Conservation (phyloP, 2,888 invertebrate genomes). For the Ormyrus thymus region DNA sequence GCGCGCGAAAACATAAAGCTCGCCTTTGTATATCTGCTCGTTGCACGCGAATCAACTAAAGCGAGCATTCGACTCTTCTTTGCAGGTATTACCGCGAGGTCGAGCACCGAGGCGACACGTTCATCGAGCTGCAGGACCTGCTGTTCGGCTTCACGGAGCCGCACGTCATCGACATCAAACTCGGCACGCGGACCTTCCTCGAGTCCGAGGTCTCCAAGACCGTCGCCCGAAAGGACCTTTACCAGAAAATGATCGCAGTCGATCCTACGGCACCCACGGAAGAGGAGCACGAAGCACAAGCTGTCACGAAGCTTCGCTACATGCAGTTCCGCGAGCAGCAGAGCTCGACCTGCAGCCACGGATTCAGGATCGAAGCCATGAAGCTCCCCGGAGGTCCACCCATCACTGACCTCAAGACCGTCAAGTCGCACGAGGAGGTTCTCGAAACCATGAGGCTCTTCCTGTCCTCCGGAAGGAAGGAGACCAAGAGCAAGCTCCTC, state of each 20-base stretch:
- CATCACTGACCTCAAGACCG: constrained; percentile 91
- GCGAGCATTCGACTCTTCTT: neutral
- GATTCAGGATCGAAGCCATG: constrained; percentile 97
- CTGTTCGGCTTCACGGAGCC: constrained; percentile 93
- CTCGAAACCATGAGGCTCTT: constrained; percentile 85
- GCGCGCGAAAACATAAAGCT: too few species aligned
- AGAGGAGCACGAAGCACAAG: constrained; percentile 86
- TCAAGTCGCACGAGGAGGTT: constrained; percentile 87
- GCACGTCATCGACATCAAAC: constrained; percentile 97
- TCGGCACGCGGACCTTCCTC: constrained; percentile 96
- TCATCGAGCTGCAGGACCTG: constrained; percentile 96
- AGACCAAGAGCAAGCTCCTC: constrained; percentile 82
- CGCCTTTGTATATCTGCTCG: too few species aligned
- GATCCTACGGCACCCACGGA: constrained; percentile 90
- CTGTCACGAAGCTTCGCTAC: constrained; percentile 96
- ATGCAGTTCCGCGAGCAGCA: constrained; percentile 97
- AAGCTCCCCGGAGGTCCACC: constrained; percentile 89
- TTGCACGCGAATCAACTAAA: too few species aligned
- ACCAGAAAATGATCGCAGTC: constrained; percentile 95
- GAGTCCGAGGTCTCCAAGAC: constrained; percentile 96
- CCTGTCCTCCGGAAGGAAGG: constrained; percentile 79
- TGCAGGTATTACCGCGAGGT: constrained; percentile 85
- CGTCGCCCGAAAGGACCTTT: constrained; percentile 89
- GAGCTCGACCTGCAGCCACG: constrained; percentile 93
- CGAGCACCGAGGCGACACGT: constrained; percentile 86